Percentiles rank a stretch among this genome's conserved stretches.
phyloP scores from a whole-genome alignment of 1,140 invertebrate species.

The Diorhabda sublineata region DNA sequence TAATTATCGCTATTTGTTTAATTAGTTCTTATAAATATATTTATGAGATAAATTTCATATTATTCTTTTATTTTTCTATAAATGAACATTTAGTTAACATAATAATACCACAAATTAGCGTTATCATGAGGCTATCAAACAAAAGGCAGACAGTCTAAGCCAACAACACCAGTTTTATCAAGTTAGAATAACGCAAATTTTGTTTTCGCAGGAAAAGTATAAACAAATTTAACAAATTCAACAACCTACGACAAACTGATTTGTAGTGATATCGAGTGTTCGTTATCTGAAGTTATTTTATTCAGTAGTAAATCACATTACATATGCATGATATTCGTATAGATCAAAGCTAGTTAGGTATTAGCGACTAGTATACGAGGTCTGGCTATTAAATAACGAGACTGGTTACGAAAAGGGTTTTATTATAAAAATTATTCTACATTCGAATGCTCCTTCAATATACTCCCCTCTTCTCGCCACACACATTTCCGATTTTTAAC shows the following conservation, averaged over 20 bases:
- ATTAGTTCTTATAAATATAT: not conserved
- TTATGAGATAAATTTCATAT: not conserved
- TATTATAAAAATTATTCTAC: no score
- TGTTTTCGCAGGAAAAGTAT: slow-evolving; percentile 11
- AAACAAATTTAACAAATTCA: slow-evolving; percentile 5
- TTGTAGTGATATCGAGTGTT: not conserved
- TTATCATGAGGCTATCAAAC: slow-evolving; percentile 13
- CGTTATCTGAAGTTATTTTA: no score
- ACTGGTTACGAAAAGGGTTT: no score
- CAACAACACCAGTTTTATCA: slow-evolving; percentile 15
- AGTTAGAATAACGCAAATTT: slow-evolving; percentile 6
- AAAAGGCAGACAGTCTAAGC: slow-evolving; percentile 14
- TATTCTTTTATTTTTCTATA: not conserved
- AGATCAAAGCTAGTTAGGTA: no score
- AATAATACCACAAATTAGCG: slow-evolving; percentile 7
- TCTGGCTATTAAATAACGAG: no score
- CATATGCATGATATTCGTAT: no score
- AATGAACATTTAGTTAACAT: not conserved
- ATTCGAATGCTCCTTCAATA: no score
- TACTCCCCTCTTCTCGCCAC: no score
- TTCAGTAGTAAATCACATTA: no score
- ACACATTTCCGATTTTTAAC: no score
- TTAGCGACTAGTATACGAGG: no score
- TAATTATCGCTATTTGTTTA: not conserved
- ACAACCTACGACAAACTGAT: slow-evolving; percentile 14